These are phyloP conservation scores for Pseudonaja textilis DNA, from an alignment of 2,113 vertebrate species.

Conservation along the genomic window DNA sequence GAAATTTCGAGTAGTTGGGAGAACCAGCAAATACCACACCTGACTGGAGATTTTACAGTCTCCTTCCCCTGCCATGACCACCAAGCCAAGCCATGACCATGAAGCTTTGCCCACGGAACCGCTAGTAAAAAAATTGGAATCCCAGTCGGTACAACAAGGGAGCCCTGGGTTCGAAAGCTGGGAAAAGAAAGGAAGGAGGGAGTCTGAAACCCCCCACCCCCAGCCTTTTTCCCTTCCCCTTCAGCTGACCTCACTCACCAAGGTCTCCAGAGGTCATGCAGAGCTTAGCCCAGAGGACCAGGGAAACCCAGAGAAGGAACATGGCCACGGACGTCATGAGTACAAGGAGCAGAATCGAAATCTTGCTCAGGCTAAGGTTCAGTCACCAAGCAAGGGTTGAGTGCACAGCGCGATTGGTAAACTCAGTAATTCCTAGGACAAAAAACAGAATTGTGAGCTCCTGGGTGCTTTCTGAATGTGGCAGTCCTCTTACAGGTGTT, in stretches of 20 bases:
- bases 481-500: no score
- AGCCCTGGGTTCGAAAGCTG: background rate
- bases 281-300: background rate
- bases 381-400: no score
- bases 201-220: rapidly evolving
- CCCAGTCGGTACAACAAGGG: no score
- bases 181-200: background rate
- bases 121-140: no score
- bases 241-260: background rate
- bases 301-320: background rate
- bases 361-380: background rate
- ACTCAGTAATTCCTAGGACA: background rate
- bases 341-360: background rate
- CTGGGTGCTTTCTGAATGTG: background rate
- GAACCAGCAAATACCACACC: no score
- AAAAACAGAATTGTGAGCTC: background rate
- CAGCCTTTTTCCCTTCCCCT: background rate
- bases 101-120: no score
- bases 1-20: no score
- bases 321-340: background rate
- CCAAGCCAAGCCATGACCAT: no score
- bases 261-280: background rate
- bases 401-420: rapidly evolving
- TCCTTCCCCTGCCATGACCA: no score
- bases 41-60: no score